Evolutionary conservation across 2,888 invertebrate species (phyloP).

Genomic region (Scaptomyza polygonia): DNA sequence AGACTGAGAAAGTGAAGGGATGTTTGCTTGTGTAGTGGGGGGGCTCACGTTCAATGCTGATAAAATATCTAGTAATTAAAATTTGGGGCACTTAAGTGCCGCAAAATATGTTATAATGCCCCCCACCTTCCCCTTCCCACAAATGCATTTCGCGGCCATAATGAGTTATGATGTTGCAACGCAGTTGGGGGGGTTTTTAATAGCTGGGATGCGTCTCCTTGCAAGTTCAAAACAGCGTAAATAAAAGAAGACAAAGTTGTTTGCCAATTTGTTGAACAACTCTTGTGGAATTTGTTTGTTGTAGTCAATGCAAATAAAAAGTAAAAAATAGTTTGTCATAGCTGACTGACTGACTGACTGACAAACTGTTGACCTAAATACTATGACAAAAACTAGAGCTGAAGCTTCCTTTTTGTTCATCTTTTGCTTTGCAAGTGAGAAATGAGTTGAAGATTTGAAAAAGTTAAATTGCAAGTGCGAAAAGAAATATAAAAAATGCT

Average conservation of each 20-base stretch:
- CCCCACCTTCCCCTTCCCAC: not conserved
- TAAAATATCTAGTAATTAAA: constrained; percentile 64
- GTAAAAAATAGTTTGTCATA: not conserved
- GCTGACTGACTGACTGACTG: constrained; percentile 2
- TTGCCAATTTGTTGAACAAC: constrained; percentile 20
- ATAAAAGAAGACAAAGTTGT: constrained; percentile 1
- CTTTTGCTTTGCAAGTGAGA: not conserved
- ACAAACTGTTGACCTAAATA: constrained; percentile 4
- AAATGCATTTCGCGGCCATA: constrained; percentile 26
- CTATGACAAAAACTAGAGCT: not conserved
- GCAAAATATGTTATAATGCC: constrained; percentile 20
- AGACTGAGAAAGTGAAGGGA: not conserved
- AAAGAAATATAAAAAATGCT: not conserved
- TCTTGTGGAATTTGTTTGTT: not conserved
- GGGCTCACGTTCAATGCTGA: constrained; percentile 40
- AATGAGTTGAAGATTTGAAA: not conserved
- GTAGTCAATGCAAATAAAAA: not conserved
- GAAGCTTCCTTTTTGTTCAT: not conserved
- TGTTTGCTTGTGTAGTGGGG: constrained; percentile 9
- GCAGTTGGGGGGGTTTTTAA: constrained; percentile 1
- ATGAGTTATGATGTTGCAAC: constrained; percentile 43
- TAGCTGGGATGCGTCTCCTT: not conserved
- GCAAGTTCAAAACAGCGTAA: not conserved
- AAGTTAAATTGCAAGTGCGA: not conserved
- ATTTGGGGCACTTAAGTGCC: constrained; percentile 53